A percentile compares a stretch with the other conserved stretches of the same genome.
Conservation (phyloP, 2,797 vertebrate species). For the Orestias chungarensis region DNA sequence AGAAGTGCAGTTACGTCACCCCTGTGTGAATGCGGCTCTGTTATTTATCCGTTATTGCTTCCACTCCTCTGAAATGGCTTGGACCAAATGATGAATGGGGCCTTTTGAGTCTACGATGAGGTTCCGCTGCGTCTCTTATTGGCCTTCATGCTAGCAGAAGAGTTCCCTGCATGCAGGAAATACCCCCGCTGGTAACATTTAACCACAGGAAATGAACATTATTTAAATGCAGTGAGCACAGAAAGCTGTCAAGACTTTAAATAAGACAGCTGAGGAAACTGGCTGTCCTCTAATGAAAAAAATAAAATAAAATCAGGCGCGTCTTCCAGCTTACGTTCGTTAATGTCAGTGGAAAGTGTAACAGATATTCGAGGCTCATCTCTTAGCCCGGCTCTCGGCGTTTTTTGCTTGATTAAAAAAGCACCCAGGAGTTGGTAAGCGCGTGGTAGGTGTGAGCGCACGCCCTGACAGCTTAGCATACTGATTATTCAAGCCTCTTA, state of each 20-base stretch:
- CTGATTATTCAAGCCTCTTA: constrained; percentile 87
- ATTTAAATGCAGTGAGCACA: background rate
- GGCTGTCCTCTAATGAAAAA: background rate
- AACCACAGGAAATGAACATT: background rate
- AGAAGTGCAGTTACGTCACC: background rate
- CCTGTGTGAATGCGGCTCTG: background rate
- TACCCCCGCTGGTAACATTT: background rate
- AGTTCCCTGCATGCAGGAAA: background rate
- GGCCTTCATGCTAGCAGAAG: constrained; percentile 1
- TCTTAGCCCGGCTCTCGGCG: constrained; percentile 72
- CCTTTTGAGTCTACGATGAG: constrained; percentile 11
- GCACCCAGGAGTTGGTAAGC: constrained; percentile 75
- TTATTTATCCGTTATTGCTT: constrained; percentile 10
- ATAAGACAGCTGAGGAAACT: background rate
- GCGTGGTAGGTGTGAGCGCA: constrained; percentile 73
- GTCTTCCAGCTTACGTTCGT: constrained; percentile 61
- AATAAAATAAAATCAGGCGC: constrained; percentile 16
- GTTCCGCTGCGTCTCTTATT: background rate
- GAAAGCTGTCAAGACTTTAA: background rate
- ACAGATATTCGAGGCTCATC: constrained; percentile 73
- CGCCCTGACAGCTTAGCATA: constrained; percentile 80
- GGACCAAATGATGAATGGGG: constrained; percentile 22
- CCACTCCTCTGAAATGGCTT: constrained; percentile 1
- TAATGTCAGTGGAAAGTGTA: constrained; percentile 73
- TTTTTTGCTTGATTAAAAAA: constrained; percentile 80